Base-by-base conservation (phyloP, 2,113 vertebrate species). In the Leptosomus discolor region DNA sequence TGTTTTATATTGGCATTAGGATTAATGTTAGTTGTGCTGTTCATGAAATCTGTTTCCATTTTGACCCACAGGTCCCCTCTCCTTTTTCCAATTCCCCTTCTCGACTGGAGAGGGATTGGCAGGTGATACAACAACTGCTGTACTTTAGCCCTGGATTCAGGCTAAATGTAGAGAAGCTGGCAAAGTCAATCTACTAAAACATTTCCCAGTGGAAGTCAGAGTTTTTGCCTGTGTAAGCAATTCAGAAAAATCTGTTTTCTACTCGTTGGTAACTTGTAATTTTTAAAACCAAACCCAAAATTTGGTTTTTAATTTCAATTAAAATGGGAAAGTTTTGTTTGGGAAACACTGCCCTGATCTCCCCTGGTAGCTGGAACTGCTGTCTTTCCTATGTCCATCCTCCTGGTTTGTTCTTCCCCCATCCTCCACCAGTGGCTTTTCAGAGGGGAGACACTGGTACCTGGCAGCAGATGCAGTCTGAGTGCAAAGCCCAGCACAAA, bases 231-330 rank as follows among this genome's bases (percentile, higher is more conserved):
- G 22, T 18, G 13, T 39, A 60, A 60, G 19, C 24, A 39, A 7
- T 22, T 46, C 43, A 15, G 54, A 12, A 78, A 61, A 88, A 23
- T 8, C 29, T 41, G 20, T 27, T 64, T 85, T 65, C 29, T 54
- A 4, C 8, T 13, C 0, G 0, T 8, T 29, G 84, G 39, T 37
- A 45, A 50, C 29, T 30, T 43, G 41, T 12, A 21, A 26, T 34
- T 70, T 79, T 73, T 29, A 58, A 73, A 54, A 34, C 32, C 3
- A 26, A 57, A 82, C 34, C 29, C 3, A 26, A 56, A 56, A 12
- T 27, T 27, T 36, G 4, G 32, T 3, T 63, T 64, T 45, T 27
- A 43, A 68, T 48, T 48, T 85, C 27, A 45, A 9, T 30, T 32
- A 5, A 77, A 77, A 41, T 10, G 10, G 32, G 54, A 41, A 88